Conservation (phyloP, 2,888 invertebrate species). For the Hyles lineata region DNA sequence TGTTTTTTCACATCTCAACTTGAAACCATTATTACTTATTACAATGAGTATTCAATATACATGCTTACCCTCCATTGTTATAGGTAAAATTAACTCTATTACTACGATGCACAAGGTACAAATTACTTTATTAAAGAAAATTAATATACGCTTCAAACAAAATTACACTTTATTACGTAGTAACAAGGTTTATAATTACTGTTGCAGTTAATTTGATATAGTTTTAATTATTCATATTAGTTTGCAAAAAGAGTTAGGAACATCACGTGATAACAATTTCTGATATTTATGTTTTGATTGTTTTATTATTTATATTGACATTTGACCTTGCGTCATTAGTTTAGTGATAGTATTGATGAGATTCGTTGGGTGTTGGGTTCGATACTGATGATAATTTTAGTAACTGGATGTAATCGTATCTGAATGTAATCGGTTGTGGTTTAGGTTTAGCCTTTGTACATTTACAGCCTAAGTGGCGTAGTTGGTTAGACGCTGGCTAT, state of each 20-base stretch:
- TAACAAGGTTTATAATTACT: background rate
- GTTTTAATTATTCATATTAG: conserved; percentile 2
- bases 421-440: background rate
- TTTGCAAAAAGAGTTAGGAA: background rate
- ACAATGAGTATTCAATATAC: conserved; percentile 18
- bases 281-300: conserved; percentile 8
- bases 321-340: background rate
- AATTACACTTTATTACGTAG: background rate
- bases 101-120: too few species aligned
- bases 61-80: background rate
- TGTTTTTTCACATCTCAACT: too few species aligned
- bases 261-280: background rate
- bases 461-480: too few species aligned
- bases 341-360: background rate
- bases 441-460: too few species aligned
- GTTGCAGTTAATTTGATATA: background rate
- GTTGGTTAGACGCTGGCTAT: too few species aligned
- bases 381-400: background rate
- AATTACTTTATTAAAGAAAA: background rate
- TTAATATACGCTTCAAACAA: background rate
- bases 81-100: too few species aligned
- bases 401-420: too few species aligned
- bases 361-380: background rate
- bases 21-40: background rate
- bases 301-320: background rate